Evolutionary conservation across 2,888 invertebrate species (phyloP), one percentile per base, ranked within the genome.

Genomic region (Loripinus fragilis): DNA sequence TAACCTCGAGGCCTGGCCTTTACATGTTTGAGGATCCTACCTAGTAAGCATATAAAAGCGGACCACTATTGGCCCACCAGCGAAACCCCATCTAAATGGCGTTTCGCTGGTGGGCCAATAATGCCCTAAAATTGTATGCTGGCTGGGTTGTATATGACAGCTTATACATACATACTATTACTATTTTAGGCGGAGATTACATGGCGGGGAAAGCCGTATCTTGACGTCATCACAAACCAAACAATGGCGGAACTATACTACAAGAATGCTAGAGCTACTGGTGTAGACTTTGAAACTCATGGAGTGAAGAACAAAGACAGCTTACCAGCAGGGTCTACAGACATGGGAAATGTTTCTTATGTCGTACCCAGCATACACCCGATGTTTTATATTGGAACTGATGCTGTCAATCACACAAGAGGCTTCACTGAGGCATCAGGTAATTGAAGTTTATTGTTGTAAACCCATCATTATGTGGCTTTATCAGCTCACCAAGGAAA

Each of bases 281-380:
- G 91, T 64, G 68, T 87, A 0, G 81, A 85, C 45, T 82, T 85
- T 41, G 85, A 81, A 28, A 86, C 84, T 15, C 71, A 76, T 38
- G 73, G 72, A 1, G 65, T 64, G 12, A 35, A 65, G 0, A 38
- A 35, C 30, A 55, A 42, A 38, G 48, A 33, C 42, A 48, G 23
- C 33, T 64, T 35, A 33, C 75, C 80, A 8, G 74, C 75, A 1
- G 92, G 89, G 8, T 92, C 91, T 12, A 88, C 91, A 12, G 92
- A 92, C 66, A 90, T 91, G 90, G 92, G 92, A 2, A 91, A 92
- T 74, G 90, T 92, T 15, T 91, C 91, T 0, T 88, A 91, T 52
- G 86, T 83, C 33, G 88, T 92, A 7, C 92, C 92, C 5, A 85
- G 86, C 64, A 90, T 91, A 41, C 91, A 91, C 65, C 87, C 87